Evolutionary conservation across 2,797 vertebrate genomes (phyloP), one percentile per base, ranked within the genome.

Genomic region (Diceros bicornis): DNA sequence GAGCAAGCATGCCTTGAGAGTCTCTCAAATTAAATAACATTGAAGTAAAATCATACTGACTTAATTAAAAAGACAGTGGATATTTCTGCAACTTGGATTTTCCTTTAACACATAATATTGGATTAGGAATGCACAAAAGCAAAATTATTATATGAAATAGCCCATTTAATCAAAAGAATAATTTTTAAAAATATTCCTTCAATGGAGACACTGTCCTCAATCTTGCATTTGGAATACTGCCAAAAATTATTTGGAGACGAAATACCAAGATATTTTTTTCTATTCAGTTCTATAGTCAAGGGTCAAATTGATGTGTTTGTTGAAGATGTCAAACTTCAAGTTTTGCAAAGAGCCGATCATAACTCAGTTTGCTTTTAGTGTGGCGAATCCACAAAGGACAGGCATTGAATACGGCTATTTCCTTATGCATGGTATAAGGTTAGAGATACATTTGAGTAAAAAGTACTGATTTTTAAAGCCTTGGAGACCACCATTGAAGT

Each of bases 321-420:
- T 91, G 79, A 95, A 78, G 64, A 72, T 66, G 88, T 83, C 9
- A 72, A 90, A 84, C 55, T 83, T 92, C 52, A 82, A 64, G 74
- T 62, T 89, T 90, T 77, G 7, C 44, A 93, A 62, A 96, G 27
- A 94, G 47, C 47, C 57, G 78, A 32, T 93, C 29, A 78, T 84
- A 66, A 27, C 47, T 83, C 57, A 88, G 64, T 97, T 95, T 87
- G 57, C 20, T 96, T 83, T 95, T 66, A 87, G 75, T 83, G 93
- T 91, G 71, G 87, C 68, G 57, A 77, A 95, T 87, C n/a, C 20
- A 72, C 21, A 52, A 27, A 78, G 82, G 77, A 87, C 23, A 72
- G 59, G 37, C 52, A 91, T 32, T 83, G 44, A 81, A n/a, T 44
- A 61, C 4, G 47, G 57, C 25, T 89, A 75, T 69, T 90, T 95